A percentile compares a stretch with the other conserved stretches of the same genome.
Evolutionary conservation across 2,113 vertebrate species (phyloP).

Genomic region (Tachuris rubrigastra): DNA sequence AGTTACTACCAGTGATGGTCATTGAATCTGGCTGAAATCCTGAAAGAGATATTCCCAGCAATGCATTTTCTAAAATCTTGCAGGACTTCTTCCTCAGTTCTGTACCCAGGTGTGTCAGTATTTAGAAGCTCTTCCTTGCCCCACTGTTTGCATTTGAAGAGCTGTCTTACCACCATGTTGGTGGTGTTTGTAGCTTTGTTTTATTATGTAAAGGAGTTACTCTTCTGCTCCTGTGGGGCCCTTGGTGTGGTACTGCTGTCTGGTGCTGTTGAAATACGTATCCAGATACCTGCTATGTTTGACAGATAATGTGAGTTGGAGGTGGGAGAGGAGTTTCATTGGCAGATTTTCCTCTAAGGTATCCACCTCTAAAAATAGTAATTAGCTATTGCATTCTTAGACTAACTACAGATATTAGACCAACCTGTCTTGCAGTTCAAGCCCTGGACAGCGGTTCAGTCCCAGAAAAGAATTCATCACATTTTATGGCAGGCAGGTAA

Average conservation of each 20-base stretch:
- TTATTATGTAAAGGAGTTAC: background rate
- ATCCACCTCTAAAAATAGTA: background rate
- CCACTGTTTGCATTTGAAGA: background rate
- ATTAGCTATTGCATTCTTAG: background rate
- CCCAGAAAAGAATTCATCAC: background rate
- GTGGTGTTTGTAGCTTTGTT: constrained; percentile 30
- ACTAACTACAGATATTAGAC: background rate
- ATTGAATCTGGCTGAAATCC: background rate
- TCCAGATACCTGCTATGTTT: background rate
- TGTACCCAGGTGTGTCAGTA: background rate
- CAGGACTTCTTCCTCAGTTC: background rate
- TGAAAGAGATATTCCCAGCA: background rate
- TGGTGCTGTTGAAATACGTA: background rate
- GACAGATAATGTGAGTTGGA: background rate
- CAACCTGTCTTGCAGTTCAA: background rate
- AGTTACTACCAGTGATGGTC: background rate
- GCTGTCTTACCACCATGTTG: background rate
- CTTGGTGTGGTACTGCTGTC: background rate
- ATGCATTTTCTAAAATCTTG: background rate
- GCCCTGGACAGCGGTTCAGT: background rate
- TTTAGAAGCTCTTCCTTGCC: background rate
- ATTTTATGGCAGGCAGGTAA: background rate
- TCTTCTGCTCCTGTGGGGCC: background rate
- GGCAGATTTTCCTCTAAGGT: background rate
- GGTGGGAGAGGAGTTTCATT: background rate